Percentiles rank a stretch among this genome's conserved stretches.
Conservation (phyloP, 1,140 invertebrate genomes). For the Centruroides sculpturatus region DNA sequence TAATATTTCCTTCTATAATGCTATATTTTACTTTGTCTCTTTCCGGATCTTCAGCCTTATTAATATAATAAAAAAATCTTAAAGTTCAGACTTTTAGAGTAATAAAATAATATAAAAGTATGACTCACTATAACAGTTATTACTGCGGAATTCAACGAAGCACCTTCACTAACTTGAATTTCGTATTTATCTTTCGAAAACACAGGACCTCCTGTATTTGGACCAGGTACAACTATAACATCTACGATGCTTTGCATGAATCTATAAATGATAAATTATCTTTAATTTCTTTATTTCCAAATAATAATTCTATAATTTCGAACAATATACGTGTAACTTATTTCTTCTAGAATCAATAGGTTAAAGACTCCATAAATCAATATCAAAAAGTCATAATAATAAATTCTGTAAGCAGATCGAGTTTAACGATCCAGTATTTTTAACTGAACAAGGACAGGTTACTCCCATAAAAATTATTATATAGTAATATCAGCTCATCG, state of each 20-base stretch:
- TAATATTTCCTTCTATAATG: constrained; percentile 68
- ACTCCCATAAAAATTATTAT: too few species aligned
- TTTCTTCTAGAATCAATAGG: too few species aligned
- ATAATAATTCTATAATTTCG: too few species aligned
- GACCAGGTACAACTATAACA: constrained; percentile 59
- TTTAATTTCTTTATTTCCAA: too few species aligned
- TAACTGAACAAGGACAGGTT: too few species aligned
- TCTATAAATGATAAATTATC: constrained; percentile 11
- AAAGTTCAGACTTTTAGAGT: not conserved
- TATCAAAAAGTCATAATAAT: too few species aligned
- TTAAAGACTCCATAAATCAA: too few species aligned
- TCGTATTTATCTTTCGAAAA: constrained; percentile 65
- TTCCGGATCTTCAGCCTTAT: constrained; percentile 70
- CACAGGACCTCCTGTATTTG: constrained; percentile 65
- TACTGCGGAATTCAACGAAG: constrained; percentile 67
- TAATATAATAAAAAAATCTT: not conserved
- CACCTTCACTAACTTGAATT: constrained; percentile 72
- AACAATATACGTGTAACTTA: too few species aligned
- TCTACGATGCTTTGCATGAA: constrained; percentile 62
- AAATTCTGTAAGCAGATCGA: too few species aligned
- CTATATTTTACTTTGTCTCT: constrained; percentile 71
- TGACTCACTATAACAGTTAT: constrained; percentile 44
- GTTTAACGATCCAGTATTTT: too few species aligned
- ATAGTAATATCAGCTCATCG: too few species aligned
- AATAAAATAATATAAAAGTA: not conserved